A percentile compares a stretch with the other conserved stretches of the same genome.
Evolutionary conservation across 2,113 vertebrate species (phyloP).

Genomic region (Megaceryle maxima): DNA sequence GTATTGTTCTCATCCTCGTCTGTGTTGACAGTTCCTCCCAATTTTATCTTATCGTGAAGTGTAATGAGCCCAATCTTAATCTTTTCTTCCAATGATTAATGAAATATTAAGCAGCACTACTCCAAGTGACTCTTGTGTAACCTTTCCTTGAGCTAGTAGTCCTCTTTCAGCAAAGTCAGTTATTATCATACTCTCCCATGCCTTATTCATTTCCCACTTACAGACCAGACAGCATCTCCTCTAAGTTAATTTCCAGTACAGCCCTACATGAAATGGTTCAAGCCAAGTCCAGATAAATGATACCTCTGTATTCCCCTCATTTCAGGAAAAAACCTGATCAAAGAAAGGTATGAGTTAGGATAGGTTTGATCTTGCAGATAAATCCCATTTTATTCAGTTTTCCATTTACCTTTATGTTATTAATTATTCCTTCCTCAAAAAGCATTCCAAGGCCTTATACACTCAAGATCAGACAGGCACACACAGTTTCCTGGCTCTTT

Average conservation of each 20-base stretch:
- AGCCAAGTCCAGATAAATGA: background rate
- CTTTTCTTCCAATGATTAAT: background rate
- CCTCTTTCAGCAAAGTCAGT: background rate
- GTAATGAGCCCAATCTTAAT: background rate
- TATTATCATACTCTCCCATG: background rate
- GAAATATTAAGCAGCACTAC: background rate
- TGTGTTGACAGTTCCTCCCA: background rate
- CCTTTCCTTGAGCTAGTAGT: background rate
- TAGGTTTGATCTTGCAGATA: background rate
- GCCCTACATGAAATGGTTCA: background rate
- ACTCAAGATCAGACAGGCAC: background rate
- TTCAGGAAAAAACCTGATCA: background rate
- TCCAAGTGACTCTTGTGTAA: background rate
- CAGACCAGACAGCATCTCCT: background rate
- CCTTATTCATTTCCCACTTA: background rate
- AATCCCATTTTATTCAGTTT: background rate
- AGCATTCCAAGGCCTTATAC: background rate
- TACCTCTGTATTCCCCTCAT: background rate
- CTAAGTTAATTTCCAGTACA: background rate
- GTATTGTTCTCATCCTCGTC: background rate
- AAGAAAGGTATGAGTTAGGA: background rate
- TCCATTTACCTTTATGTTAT: slow-evolving; percentile 11
- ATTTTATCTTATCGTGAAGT: background rate
- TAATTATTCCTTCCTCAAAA: background rate
- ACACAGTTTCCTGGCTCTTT: background rate